These are phyloP conservation scores for Gambusia yucatana DNA, from an alignment of 2,797 vertebrate species.

Conservation along the genomic window DNA sequence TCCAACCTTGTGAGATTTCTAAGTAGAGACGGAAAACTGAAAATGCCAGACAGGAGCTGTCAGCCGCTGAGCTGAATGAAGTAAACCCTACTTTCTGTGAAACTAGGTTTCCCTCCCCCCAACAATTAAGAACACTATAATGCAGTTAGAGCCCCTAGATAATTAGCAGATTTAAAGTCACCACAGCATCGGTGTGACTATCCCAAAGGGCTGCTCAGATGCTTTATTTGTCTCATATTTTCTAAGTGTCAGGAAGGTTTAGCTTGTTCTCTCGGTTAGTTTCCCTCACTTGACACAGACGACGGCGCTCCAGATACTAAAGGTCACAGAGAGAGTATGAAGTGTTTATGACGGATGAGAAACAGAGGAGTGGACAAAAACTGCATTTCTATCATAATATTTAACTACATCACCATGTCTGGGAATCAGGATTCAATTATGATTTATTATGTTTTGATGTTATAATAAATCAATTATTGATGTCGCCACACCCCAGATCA, in stretches of 20 bases:
- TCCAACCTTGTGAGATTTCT: slow-evolving; percentile 27
- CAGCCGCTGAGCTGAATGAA: slow-evolving; percentile 30
- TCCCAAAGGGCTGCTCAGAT: neutral
- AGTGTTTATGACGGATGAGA: neutral
- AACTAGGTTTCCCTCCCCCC: slow-evolving; percentile 3
- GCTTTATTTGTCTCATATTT: neutral
- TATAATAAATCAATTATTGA: neutral
- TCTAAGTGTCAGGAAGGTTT: neutral
- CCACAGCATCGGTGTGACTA: neutral
- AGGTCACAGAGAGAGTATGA: neutral
- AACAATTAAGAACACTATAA: slow-evolving; percentile 8
- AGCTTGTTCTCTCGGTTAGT: neutral
- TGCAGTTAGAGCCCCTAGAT: neutral
- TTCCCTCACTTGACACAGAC: neutral
- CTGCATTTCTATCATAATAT: neutral
- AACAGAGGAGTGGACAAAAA: neutral
- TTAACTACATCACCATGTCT: neutral
- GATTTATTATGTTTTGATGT: neutral
- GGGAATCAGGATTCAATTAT: neutral
- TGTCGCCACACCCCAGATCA: neutral
- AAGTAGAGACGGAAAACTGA: slow-evolving; percentile 32
- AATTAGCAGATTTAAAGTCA: neutral
- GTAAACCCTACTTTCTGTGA: slow-evolving; percentile 17
- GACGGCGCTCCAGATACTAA: neutral
- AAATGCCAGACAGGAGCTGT: slow-evolving; percentile 45